phyloP scores from a whole-genome alignment of 1,140 invertebrate genomes.

The Charaxes varanes region DNA sequence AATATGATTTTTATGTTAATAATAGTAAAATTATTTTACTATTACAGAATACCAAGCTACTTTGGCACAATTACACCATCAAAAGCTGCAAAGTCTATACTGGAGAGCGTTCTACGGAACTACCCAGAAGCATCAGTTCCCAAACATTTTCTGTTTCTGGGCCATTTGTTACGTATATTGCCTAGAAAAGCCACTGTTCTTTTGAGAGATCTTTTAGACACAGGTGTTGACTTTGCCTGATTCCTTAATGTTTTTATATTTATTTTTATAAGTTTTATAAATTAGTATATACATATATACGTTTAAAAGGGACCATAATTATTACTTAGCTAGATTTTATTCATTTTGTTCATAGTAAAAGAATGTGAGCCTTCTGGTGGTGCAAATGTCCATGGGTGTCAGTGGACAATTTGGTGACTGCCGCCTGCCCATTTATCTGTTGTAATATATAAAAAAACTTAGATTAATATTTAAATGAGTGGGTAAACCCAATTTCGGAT shows the following conservation, averaged over 20 bases:
- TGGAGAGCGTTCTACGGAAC: constrained; percentile 77
- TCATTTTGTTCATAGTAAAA: too few species aligned
- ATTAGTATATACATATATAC: too few species aligned
- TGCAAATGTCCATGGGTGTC: too few species aligned
- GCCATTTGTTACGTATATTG: constrained; percentile 76
- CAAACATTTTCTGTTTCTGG: constrained; percentile 75
- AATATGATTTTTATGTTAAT: constrained; percentile 2
- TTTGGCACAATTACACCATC: constrained; percentile 77
- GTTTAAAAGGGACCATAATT: too few species aligned
- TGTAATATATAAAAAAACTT: too few species aligned
- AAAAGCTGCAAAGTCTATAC: constrained; percentile 74
- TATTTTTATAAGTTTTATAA: neutral
- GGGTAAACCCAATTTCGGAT: too few species aligned
- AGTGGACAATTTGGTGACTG: too few species aligned
- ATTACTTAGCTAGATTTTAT: too few species aligned
- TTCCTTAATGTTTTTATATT: constrained; percentile 7
- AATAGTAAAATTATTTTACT: constrained; percentile 1
- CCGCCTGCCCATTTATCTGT: too few species aligned
- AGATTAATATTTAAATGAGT: too few species aligned
- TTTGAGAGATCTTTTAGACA: constrained; percentile 77
- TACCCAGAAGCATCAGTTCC: constrained; percentile 78
- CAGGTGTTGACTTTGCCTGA: constrained; percentile 80
- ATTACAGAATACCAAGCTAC: constrained; percentile 77
- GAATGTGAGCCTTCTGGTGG: too few species aligned
- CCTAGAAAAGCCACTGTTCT: constrained; percentile 77